Evolutionary conservation across 2,797 vertebrate species (phyloP), one percentile per base, ranked within the genome.

Genomic region (Cyprinodon diabolis): DNA sequence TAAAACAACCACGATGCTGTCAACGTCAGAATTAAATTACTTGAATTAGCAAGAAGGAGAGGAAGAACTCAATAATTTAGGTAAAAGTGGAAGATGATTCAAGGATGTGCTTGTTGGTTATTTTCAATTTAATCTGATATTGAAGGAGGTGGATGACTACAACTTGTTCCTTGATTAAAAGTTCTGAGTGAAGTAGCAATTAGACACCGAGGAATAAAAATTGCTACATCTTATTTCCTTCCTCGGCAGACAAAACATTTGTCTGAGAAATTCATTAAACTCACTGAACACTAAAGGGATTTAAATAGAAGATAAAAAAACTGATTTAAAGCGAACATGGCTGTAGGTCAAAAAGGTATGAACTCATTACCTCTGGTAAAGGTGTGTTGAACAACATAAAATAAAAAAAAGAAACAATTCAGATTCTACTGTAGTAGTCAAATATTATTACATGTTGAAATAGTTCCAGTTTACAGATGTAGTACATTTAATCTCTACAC

Each of bases 191-290:
- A 56, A 76, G 69, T 62, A 35, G 72, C 58, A 55, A 74, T 83
- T 76, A 77, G n/a, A 76, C 58, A 69, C 58, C 10, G 58, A 68
- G 49, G 60, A 69, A 56, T 79, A 84, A 81, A 78, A 72, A 65
- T 45, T 45, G 62, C 55, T 30, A 57, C 66, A 82, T 69, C 2
- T 37, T 66, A 78, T 73, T 71, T 68, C 21, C 54, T 67, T 58
- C 57, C 54, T 62, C 15, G 1, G 4, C 66, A 66, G 71, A 81
- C 49, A 68, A 74, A 79, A 65, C 49, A 58, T 75, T 57, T 48
- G 63, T 65, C 63, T 73, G 65, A 66, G 72, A 68, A 5, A 76
- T 67, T 67, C 49, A 40, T 71, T 76, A 56, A 69, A 68, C 55
- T 76, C 71, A 66, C 74, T 76, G 30, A 60, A 74, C 52, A 66